phyloP scores from a whole-genome alignment of 2,113 vertebrate species.

The Anser brachyrhynchus region DNA sequence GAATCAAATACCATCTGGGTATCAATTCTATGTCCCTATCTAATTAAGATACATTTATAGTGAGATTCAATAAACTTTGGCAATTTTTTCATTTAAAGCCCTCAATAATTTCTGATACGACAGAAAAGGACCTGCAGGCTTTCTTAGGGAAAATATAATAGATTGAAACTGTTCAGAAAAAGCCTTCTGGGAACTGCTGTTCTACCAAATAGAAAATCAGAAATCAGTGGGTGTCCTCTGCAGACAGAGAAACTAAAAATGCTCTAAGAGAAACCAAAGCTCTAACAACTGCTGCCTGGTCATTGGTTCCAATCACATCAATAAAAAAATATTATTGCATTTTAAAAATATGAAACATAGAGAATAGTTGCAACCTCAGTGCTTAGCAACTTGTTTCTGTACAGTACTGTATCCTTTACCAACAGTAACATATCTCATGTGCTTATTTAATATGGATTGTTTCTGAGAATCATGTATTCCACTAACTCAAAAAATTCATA shows the following conservation, averaged over 20 bases:
- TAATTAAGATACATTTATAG: not conserved
- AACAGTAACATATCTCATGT: not conserved
- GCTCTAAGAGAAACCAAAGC: not conserved
- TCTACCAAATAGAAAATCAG: slow-evolving; percentile 9
- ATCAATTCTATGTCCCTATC: not conserved
- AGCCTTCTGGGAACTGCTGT: not conserved
- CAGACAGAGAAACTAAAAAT: not conserved
- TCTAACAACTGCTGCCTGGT: not conserved
- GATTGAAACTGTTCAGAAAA: slow-evolving; percentile 11
- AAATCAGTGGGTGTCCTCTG: slow-evolving; percentile 6
- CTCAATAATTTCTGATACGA: not conserved
- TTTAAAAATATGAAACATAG: not conserved
- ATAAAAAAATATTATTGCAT: not conserved
- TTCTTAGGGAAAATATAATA: not conserved
- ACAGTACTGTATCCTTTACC: not conserved
- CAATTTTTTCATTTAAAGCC: not conserved
- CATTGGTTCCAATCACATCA: not conserved
- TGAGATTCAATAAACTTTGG: not conserved
- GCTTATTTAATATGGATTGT: not conserved
- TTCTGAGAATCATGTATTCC: not conserved
- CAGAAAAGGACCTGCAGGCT: not conserved
- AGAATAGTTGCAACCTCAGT: not conserved
- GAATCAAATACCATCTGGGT: not conserved
- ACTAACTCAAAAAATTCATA: not conserved
- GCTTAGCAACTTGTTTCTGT: not conserved